These are phyloP conservation scores for Dendropsophus ebraccatus DNA, from an alignment of 2,113 vertebrate species.

Conservation along the genomic window DNA sequence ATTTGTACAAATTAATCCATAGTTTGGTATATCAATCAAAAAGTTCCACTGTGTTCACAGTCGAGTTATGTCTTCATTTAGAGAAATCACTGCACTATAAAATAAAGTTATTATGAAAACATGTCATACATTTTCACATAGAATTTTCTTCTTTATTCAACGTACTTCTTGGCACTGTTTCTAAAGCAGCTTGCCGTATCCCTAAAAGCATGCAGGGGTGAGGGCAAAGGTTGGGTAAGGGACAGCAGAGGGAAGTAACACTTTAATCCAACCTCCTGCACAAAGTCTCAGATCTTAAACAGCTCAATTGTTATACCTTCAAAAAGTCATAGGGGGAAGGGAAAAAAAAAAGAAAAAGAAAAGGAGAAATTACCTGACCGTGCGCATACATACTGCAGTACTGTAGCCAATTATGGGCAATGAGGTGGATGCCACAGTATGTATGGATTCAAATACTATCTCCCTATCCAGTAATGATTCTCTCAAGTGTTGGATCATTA, in stretches of 20 bases:
- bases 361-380: too few relatives aligned
- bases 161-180: constrained; percentile 77
- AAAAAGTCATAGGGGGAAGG: background rate
- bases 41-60: constrained; percentile 60
- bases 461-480: background rate
- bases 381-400: background rate
- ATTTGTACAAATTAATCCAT: constrained; percentile 72
- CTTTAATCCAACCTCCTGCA: constrained; percentile 46
- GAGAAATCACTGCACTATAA: constrained; percentile 62
- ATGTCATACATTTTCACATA: constrained; percentile 68
- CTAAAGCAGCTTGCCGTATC: constrained; percentile 63
- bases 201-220: constrained; percentile 58
- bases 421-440: background rate
- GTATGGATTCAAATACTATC: background rate
- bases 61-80: constrained; percentile 67
- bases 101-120: constrained; percentile 68
- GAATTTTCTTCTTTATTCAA: constrained; percentile 54
- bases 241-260: constrained; percentile 48
- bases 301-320: background rate
- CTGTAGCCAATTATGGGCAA: background rate
- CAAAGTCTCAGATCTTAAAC: constrained; percentile 14
- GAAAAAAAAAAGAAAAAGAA: background rate
- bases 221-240: constrained; percentile 6
- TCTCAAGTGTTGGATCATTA: background rate
- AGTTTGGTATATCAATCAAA: constrained; percentile 66